A percentile compares a stretch with the other conserved stretches of the same genome.
Conservation (phyloP, 2,113 vertebrate genomes). For the Peromyscus californicus region DNA sequence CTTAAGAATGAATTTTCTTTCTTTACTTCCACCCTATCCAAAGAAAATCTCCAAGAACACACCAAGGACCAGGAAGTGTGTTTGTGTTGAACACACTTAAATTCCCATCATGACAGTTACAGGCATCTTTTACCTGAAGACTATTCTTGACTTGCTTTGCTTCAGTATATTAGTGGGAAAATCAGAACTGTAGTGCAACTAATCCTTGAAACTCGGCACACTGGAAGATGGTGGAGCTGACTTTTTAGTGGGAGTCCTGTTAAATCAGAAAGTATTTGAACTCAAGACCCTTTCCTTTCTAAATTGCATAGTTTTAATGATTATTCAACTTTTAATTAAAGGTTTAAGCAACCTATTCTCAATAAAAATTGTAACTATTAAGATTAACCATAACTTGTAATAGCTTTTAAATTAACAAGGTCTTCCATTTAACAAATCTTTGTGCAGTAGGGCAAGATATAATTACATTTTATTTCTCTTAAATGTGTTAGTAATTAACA, state of each 20-base stretch:
- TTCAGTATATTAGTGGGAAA: constrained; percentile 52
- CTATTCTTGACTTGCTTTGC: not conserved
- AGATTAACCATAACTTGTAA: constrained; percentile 76
- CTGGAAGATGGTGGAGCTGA: constrained; percentile 12
- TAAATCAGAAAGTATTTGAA: constrained; percentile 72
- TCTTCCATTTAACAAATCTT: constrained; percentile 81
- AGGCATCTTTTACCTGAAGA: not conserved
- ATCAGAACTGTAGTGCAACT: constrained; percentile 14
- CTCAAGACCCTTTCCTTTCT: constrained; percentile 64
- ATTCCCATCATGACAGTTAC: not conserved
- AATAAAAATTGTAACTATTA: constrained; percentile 76
- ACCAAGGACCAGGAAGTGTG: not conserved
- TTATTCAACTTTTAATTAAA: constrained; percentile 83
- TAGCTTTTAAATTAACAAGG: constrained; percentile 79
- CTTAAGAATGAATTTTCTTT: not conserved
- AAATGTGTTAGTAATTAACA: constrained; percentile 80
- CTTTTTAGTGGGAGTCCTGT: constrained; percentile 65
- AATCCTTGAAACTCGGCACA: constrained; percentile 31
- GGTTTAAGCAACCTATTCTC: constrained; percentile 75
- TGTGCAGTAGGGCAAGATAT: constrained; percentile 74
- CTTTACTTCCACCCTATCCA: not conserved
- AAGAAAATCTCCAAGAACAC: not conserved
- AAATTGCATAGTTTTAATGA: constrained; percentile 77
- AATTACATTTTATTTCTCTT: constrained; percentile 82
- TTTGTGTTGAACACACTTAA: not conserved